Evolutionary conservation across 2,113 vertebrate genomes (phyloP), one percentile per base, ranked within the genome.

Genomic region (Coturnix japonica): DNA sequence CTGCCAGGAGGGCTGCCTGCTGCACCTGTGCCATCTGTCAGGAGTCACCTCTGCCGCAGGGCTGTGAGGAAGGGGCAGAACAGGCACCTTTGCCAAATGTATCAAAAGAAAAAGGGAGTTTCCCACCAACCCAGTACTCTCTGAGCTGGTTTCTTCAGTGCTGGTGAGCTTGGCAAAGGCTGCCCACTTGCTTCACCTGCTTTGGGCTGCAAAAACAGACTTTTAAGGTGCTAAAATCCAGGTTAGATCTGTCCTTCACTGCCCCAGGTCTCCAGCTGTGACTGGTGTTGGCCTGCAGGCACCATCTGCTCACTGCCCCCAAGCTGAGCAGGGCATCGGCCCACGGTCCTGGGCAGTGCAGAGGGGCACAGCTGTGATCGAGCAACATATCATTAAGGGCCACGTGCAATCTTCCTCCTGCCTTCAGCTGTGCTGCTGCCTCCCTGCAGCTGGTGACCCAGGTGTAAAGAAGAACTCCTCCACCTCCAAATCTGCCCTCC

Each of bases 211-310:
- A 85, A 66, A 95, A 96, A 73, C 44, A 47, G 44, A 73, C 66
- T 44, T 72, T 82, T 87, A 87, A 91, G 95, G 94, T 96, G 95
- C 95, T 95, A 95, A 94, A 95, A 92, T 90, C 43, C 51, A 60
- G 56, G 51, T 85, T 89, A 79, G 73, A 76, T 21, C n/a, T 81
- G 60, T 33, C 60, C 60, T 67, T 51, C 0, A 0, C 65, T 53
- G 71, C 43, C 81, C 53, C 37, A 67, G 65, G 16, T 47, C 54
- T 41, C 64, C 46, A 53, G 63, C 46, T 80, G 69, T 65, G 53
- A 64, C 54, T 46, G 53, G 26, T 56, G 35, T 13, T 1, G 6
- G 16, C n/a, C 57, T 31, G 37, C 59, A 39, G 39, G 73, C 30
- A 31, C 21, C 11, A 16, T 26, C 23, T 9, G 22, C 21, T 2